Evolutionary conservation across 2,888 invertebrate species (phyloP).

Genomic region (Drosophila melanosoma): DNA sequence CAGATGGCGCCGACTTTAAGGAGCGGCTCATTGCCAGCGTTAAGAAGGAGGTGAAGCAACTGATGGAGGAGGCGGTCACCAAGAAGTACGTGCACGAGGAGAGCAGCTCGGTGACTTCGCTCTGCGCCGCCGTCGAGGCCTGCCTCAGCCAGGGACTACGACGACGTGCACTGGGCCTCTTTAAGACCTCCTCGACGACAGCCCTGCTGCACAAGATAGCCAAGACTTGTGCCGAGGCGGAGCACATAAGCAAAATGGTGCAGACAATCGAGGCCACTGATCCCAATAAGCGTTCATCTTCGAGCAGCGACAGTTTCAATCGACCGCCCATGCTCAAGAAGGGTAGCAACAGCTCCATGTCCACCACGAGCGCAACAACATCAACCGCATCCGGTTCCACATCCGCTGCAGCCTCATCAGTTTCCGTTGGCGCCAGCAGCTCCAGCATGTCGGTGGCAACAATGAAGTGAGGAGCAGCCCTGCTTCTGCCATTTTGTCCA

Average conservation of each 20-base stretch:
- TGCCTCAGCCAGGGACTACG: constrained; percentile 92
- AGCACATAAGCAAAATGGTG: constrained; percentile 91
- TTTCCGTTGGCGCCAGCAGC: constrained; percentile 83
- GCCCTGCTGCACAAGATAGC: constrained; percentile 96
- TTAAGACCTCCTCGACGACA: constrained; percentile 96
- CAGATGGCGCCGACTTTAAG: constrained; percentile 87
- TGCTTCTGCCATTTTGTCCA: not conserved
- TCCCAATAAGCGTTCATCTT: constrained; percentile 88
- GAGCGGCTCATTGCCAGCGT: constrained; percentile 92
- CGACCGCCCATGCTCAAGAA: constrained; percentile 89
- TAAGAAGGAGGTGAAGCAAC: constrained; percentile 97
- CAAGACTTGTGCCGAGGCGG: constrained; percentile 91
- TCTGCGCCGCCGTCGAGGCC: constrained; percentile 96
- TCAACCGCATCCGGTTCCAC: constrained; percentile 28
- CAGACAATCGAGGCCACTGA: constrained; percentile 90
- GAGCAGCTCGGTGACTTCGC: constrained; percentile 94
- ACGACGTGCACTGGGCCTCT: constrained; percentile 91
- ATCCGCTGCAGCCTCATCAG: constrained; percentile 32
- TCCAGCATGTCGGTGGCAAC: constrained; percentile 73
- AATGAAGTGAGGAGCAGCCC: constrained; percentile 84
- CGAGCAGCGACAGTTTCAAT: constrained; percentile 88
- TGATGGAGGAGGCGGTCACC: constrained; percentile 98
- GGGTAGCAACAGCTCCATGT: constrained; percentile 87
- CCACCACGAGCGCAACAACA: constrained; percentile 44
- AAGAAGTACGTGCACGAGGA: constrained; percentile 97